Evolutionary conservation across 1,140 invertebrate genomes (phyloP).

Genomic region (Drosophila truncata): DNA sequence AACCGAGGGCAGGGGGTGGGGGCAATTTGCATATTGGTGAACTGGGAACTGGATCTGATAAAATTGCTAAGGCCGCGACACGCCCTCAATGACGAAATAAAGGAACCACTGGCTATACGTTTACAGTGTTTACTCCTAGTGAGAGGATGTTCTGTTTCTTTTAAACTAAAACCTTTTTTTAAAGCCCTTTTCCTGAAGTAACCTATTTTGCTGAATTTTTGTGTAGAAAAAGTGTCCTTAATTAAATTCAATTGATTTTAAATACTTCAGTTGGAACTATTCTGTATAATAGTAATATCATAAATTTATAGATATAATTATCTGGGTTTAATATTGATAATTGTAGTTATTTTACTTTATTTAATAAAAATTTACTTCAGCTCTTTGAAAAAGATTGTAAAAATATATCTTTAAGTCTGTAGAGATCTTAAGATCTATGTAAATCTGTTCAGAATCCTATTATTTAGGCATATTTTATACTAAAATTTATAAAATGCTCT

Average conservation of each 20-base stretch:
- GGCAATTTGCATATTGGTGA: conserved; percentile 76
- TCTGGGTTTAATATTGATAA: too few species aligned
- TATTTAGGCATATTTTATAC: neutral
- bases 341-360: neutral
- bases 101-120: conserved; percentile 1
- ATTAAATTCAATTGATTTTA: too few species aligned
- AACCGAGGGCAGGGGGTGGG: conserved; percentile 34
- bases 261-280: too few species aligned
- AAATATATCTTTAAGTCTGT: neutral
- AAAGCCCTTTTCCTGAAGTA: neutral
- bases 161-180: neutral
- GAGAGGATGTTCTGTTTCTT: neutral
- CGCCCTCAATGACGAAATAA: conserved; percentile 41
- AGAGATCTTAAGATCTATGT: too few species aligned
- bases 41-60: conserved; percentile 63
- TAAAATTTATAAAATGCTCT: neutral
- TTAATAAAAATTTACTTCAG: neutral
- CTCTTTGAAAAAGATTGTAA: neutral
- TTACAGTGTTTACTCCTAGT: neutral
- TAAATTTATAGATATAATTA: too few species aligned
- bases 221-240: neutral
- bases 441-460: neutral
- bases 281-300: too few species aligned
- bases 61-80: conserved; percentile 67
- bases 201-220: neutral